phyloP scores from a whole-genome alignment of 1,140 invertebrate species.

The Anthonomus grandis region DNA sequence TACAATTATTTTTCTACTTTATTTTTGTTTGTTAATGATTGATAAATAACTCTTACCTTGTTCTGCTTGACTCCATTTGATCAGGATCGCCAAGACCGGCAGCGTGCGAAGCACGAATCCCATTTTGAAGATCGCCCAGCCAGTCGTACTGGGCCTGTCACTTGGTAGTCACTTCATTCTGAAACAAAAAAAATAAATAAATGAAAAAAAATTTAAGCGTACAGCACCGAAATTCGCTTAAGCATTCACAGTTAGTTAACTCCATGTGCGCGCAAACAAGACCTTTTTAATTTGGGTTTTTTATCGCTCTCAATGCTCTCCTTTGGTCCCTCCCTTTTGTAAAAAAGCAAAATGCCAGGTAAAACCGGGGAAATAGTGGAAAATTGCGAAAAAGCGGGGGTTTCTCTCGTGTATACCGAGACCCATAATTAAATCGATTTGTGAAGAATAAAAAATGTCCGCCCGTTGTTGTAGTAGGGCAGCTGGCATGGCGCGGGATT shows the following conservation, averaged over 20 bases:
- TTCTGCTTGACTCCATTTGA: slow-evolving; percentile 27
- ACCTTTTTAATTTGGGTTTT: slow-evolving; percentile 11
- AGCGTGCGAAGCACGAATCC: slow-evolving; percentile 30
- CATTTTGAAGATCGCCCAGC: slow-evolving; percentile 28
- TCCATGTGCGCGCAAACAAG: slow-evolving; percentile 11
- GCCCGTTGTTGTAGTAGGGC: no score
- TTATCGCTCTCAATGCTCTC: no score
- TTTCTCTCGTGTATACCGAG: no score
- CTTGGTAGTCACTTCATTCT: slow-evolving; percentile 32
- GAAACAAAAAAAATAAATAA: slow-evolving; percentile 24
- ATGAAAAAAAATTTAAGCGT: background rate
- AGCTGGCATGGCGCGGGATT: no score
- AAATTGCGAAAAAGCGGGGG: no score
- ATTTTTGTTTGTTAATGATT: background rate
- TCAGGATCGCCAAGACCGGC: slow-evolving; percentile 28
- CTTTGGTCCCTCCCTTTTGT: no score
- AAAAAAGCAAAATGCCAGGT: no score
- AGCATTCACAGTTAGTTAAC: slow-evolving; percentile 13
- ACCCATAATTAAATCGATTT: no score
- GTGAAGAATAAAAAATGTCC: no score
- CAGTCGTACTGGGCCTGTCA: slow-evolving; percentile 21
- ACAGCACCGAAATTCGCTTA: no score
- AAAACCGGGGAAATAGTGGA: no score
- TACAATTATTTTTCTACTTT: no score
- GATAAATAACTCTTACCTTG: slow-evolving; percentile 30